Evolutionary conservation across 1,140 invertebrate genomes (phyloP), one percentile per base, ranked within the genome.

Genomic region (Zelostemma sp.): DNA sequence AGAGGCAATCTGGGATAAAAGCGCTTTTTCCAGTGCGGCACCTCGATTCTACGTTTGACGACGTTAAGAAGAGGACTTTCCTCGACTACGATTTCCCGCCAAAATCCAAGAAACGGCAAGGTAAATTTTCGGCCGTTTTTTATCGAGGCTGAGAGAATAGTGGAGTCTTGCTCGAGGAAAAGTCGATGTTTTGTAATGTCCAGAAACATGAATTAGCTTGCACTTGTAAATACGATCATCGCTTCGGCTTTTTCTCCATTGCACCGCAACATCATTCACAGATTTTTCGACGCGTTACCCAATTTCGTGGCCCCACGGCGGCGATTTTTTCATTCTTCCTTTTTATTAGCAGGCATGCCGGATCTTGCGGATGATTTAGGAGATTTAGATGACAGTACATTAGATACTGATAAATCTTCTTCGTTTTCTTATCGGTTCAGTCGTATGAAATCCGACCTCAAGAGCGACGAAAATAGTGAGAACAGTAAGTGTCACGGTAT

Each of bases 11-110:
- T 12, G 84, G 84, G 0, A 88, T 88, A 25, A 89, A 88, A 77
- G 88, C 87, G 2, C 74, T 89, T 25, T 69, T 88, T n/a, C 87
- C 88, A 5, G 82, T 88, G 4, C 78, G 33, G 16, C 74, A 9
- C 3, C 3, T n/a, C 33, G n/a, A n/a, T n/a, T n/a, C n/a, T n/a
- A n/a, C n/a, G n/a, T 3, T 41, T 9, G 80, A 84, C 35, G 74
- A 73, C 21, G 60, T 69, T 0, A 82, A 80, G n/a, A n/a, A n/a
- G n/a, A n/a, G n/a, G n/a, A n/a, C n/a, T n/a, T n/a, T n/a, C n/a
- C n/a, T n/a, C n/a, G n/a, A n/a, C n/a, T n/a, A n/a, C n/a, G n/a
- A n/a, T n/a, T n/a, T n/a, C n/a, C n/a, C n/a, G n/a, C 61, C 28
- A 18, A 78, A 77, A 62, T 35, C 61, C 31, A 83, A 83, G 60